phyloP scores from a whole-genome alignment of 1,140 invertebrate genomes.

The Drosophila busckii region DNA sequence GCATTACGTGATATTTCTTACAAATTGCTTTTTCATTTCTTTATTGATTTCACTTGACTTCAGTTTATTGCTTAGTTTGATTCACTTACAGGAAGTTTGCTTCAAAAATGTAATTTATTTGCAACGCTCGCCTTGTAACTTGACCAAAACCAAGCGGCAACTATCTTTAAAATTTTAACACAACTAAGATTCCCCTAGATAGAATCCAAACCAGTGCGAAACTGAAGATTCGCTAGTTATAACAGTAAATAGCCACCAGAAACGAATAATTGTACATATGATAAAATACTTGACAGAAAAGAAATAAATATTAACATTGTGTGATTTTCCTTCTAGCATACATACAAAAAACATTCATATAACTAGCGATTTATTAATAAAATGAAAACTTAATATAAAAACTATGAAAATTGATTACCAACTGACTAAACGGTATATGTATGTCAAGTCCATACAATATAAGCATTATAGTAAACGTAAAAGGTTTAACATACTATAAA shows the following conservation, averaged over 20 bases:
- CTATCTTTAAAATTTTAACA: slow-evolving; percentile 2
- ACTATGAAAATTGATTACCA: slow-evolving; percentile 37
- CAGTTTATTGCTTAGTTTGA: neutral
- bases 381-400: slow-evolving; percentile 18
- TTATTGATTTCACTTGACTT: slow-evolving; percentile 1
- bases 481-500: slow-evolving; percentile 40
- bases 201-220: slow-evolving; percentile 12
- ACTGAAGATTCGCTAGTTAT: slow-evolving; percentile 5
- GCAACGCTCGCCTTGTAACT: slow-evolving; percentile 51
- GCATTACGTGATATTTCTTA: slow-evolving; percentile 74
- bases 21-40: slow-evolving; percentile 53
- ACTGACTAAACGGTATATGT: slow-evolving; percentile 33
- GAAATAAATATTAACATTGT: slow-evolving; percentile 46
- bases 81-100: too few relatives aligned
- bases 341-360: slow-evolving; percentile 19
- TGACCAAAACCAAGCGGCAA: slow-evolving; percentile 45
- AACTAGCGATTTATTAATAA: slow-evolving; percentile 54
- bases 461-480: slow-evolving; percentile 55
- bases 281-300: slow-evolving; percentile 34
- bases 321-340: slow-evolving; percentile 70
- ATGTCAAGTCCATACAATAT: slow-evolving; percentile 58
- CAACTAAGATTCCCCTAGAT: slow-evolving; percentile 19
- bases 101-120: too few relatives aligned
- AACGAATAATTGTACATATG: slow-evolving; percentile 53
- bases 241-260: slow-evolving; percentile 10